Base-by-base conservation (phyloP, 2,797 vertebrate genomes). In the Cossypha polioptera region DNA sequence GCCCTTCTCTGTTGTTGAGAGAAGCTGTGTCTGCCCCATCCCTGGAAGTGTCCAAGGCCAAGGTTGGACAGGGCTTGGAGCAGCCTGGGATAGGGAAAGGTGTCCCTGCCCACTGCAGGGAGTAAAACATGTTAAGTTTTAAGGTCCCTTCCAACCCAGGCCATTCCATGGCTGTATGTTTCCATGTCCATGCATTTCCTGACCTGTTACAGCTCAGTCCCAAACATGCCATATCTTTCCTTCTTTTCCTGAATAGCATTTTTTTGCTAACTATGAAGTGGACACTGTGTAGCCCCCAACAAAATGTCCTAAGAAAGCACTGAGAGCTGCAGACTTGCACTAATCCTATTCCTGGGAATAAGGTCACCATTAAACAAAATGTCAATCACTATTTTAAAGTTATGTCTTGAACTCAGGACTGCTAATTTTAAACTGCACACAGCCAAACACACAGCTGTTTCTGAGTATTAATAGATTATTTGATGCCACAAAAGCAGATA, bases 11-110 rank as follows among this genome's bases (percentile, higher is more conserved):
- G 26, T 0, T 35, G 9, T 5, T 31, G 35, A 55, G 26, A 36
- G 35, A 9, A 82, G 42, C 26, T 68, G 26, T 62, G 42, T 62
- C 48, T 68, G 54, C 26, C 7, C 62, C 42, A 48, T 29, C 69
- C 69, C 18, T n/a, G 26, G 21, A 1, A 48, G 26, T 17, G 31
- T 7, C 3, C 62, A 4, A 61, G 16, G 69, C 10, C 54, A 62
- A 1, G 10, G 0, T 68, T 74, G 25, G 54, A 61, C 0, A 0
- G 54, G 4, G 8, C 28, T 61, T 55, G 69, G 35, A 22, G 15
- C 21, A 61, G 0, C 5, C 26, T 75, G 48, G 31, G 5, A 0
- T 1, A 7, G 48, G 7, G 42, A 35, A 48, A 62, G 19, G 2
- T 18, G 55, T 29, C 36, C n/a, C 42, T 55, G 42, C 19, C 11